Evolutionary conservation across 1,140 invertebrate genomes (phyloP), one percentile per base, ranked within the genome.

Genomic region (Bombus turneri): DNA sequence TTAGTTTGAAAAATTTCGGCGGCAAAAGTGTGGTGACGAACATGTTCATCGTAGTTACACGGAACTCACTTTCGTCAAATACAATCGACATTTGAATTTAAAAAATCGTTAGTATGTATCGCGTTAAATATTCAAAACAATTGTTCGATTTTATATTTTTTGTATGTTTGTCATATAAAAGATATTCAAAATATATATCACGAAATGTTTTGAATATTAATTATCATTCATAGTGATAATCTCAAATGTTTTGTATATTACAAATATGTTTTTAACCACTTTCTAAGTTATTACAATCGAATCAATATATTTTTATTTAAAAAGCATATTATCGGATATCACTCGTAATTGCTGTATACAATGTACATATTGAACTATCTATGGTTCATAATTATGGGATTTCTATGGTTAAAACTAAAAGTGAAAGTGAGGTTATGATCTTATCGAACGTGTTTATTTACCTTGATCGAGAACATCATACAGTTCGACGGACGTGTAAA

Each of bases 351-450:
- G 47, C 47, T 5, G 8, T 22, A 53, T 53, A 22, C 18, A 53
- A 8, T 53, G 47, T 53, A 53, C 47, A 2, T 53, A 53, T 53
- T 53, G 18, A 53, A 53, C 18, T 53, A 53, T 53, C 5, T 53
- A 43, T 37, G 53, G 10, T 39, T 9, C 71, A 12, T 9, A 34
- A 39, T 57, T 39, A 41, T 43, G 18, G 6, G 1, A 34, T 31
- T 22, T 31, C 10, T 31, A 18, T n/a, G 22, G 15, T 9, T 0
- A 12, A 25, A 41, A 53, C 15, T 28, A 15, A 71, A 39, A n/a
- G 28, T 34, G 8, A 47, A 43, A 85, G 39, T 85, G 75, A 85
- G 75, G 68, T 79, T 78, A 72, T 71, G 66, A 12, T 71, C 28
- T 59, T 66, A 72, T 64, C 25, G n/a, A 59, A 47, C 39, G 41